Base-by-base conservation (phyloP, 1,140 invertebrate genomes). In the Drosophila ficusphila region DNA sequence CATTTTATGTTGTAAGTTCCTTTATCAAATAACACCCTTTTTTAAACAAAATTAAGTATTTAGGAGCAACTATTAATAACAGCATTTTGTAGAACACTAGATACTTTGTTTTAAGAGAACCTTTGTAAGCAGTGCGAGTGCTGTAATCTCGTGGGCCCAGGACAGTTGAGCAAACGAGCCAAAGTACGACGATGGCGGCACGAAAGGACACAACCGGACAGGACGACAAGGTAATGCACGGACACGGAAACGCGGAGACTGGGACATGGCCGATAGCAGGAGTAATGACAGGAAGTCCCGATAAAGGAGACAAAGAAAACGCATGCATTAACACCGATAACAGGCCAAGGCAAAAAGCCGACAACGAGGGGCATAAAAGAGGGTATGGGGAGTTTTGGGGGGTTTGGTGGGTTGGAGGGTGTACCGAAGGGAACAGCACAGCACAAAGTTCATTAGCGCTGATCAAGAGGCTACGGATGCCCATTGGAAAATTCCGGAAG, bases 261-360 rank as follows among this genome's bases (percentile, higher is more conserved):
- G 56, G 68, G 41, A 46, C 29, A 42, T 42, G 76, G 76, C 62
- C 70, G 76, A 85, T 79, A 60, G 82, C 73, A 60, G 67, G 70
- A 76, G 82, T 86, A 86, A 86, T 76, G 81, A 86, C 81, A 86
- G 81, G 81, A 86, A 86, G 51, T 44, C 18, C 39, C 69, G 81
- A 81, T 88, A 86, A 86, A 74, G 60, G 58, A 65, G 69, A 70
- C 61, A 83, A 86, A 68, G 58, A 78, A 83, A 78, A 67, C 75
- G 81, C 82, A 86, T 88, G 73, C 81, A 86, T 86, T 86, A 86
- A 77, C 64, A 70, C 47, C 53, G 81, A 81, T 79, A 86, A 76
- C 60, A 46, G 47, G 38, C 48, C 47, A n/a, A 5, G 48, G 46
- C 53, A 71, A 56, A 52, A 53, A 33, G 33, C 34, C 27, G 34